phyloP scores from a whole-genome alignment of 2,797 vertebrate species.

The Serranus cabrilla region DNA sequence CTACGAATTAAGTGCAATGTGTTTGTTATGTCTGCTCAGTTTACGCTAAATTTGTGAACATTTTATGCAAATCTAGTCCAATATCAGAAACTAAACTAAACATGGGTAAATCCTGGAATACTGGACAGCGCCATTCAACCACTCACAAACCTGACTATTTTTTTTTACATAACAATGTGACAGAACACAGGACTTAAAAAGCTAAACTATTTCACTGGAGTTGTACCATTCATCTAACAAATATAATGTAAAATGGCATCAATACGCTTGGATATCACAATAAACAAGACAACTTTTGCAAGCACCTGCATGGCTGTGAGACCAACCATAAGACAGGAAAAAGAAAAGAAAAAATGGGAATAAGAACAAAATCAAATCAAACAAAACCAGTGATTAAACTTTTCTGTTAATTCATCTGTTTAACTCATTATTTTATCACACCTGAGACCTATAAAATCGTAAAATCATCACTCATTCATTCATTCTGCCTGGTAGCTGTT shows the following conservation, averaged over 20 bases:
- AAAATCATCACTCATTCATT: neutral
- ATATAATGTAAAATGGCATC: neutral
- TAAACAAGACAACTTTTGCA: no score
- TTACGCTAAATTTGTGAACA: no score
- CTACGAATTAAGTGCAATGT: neutral
- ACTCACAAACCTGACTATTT: no score
- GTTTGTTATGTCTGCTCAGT: neutral
- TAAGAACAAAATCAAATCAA: neutral
- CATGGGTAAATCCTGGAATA: no score
- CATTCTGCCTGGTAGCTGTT: neutral
- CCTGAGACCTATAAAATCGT: neutral
- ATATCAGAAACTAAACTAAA: no score
- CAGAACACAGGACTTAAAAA: no score
- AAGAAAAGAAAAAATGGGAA: neutral
- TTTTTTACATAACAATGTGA: no score
- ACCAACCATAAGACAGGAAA: neutral
- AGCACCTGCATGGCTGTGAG: neutral
- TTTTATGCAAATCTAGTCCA: no score
- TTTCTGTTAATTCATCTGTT: neutral
- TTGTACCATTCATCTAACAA: no score
- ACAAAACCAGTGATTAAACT: neutral
- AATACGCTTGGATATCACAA: neutral
- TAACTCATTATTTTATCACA: neutral
- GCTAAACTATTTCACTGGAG: no score
- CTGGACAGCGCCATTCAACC: no score